Evolutionary conservation across 2,797 vertebrate species (phyloP), one percentile per base, ranked within the genome.

Genomic region (Acrossocheilus fasciatus): DNA sequence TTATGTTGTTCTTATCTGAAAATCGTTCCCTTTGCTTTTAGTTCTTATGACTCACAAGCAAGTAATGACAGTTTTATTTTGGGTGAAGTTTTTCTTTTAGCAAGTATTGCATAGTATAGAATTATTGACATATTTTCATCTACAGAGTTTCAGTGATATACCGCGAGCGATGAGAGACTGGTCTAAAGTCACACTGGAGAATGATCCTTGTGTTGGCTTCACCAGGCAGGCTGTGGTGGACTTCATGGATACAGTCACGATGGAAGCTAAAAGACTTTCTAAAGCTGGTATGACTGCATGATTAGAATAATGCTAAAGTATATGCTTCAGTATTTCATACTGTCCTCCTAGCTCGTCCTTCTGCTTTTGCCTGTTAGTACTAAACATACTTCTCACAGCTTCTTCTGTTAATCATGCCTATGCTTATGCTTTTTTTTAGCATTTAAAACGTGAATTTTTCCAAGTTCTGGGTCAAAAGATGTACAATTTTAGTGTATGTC

Each of bases 191-290:
- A 93, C 89, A 4, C 26, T 95, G 73, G 95, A 96, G 90, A 92
- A 93, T 2, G 95, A 96, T 83, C 94, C 94, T 47, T 96, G 95
- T 85, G 7, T 96, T 18, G 95, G 94, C 30, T 86, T 93, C 62
- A 94, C 94, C 72, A 94, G 95, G 81, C 92, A 90, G 89, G 93
- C 92, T 0, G 83, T 96, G 87, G 92, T 93, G 50, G 93, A 94
- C n/a, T 86, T 96, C 47, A 90, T 95, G 89, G 91, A 94, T 4
- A 91, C 81, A 78, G 92, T 95, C 34, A 95, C 91, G 43, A 57
- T 14, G 34, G 95, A 96, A 82, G 91, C 94, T 66, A 92, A 93
- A 89, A 93, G 94, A 81, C 94, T 96, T 47, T 94, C 95, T 26
- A 96, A 95, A 93, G 88, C 92, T 82, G 95, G 95, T 95, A 5